Conservation (phyloP, 2,797 vertebrate species). For the Pseudochaenichthys georgianus region DNA sequence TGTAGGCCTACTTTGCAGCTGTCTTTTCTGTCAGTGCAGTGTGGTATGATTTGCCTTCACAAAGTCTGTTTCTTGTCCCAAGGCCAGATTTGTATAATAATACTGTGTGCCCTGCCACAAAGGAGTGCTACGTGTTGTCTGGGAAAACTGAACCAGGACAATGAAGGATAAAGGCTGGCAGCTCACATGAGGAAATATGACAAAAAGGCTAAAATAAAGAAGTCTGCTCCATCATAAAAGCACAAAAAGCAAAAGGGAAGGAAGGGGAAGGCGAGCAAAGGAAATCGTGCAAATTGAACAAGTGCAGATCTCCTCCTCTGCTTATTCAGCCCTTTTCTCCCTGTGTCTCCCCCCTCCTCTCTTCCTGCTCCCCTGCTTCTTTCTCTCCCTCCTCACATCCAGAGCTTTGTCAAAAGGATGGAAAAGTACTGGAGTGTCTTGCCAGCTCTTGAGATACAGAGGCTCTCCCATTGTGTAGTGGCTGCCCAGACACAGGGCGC, state of each 20-base stretch:
- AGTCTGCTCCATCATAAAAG: slow-evolving; percentile 20
- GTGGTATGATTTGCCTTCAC: neutral
- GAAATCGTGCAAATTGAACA: slow-evolving; percentile 26
- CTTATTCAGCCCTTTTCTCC: slow-evolving; percentile 17
- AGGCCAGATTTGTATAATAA: slow-evolving; percentile 6
- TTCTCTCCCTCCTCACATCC: slow-evolving; percentile 5
- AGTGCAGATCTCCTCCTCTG: slow-evolving; percentile 22
- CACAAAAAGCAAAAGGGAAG: slow-evolving; percentile 27
- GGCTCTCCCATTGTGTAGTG: slow-evolving; percentile 4
- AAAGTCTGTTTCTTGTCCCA: neutral
- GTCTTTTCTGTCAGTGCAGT: neutral
- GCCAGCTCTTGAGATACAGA: slow-evolving; percentile 22
- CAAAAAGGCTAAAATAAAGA: slow-evolving; percentile 34
- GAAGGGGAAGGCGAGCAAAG: slow-evolving; percentile 5
- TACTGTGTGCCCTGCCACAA: slow-evolving; percentile 5
- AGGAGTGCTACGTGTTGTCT: slow-evolving; percentile 13
- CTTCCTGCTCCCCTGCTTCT: neutral
- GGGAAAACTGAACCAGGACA: slow-evolving; percentile 19
- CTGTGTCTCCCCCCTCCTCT: neutral
- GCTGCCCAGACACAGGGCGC: slow-evolving; percentile 14
- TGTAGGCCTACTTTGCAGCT: neutral
- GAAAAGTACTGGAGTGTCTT: slow-evolving; percentile 70
- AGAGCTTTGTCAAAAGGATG: slow-evolving; percentile 57
- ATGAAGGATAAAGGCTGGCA: slow-evolving; percentile 10
- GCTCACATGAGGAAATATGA: slow-evolving; percentile 29